Percentiles rank a stretch among this genome's conserved stretches.
These are phyloP conservation scores for Eupithecia exiguata DNA, from an alignment of 2,888 invertebrate species.

Conservation along the genomic window DNA sequence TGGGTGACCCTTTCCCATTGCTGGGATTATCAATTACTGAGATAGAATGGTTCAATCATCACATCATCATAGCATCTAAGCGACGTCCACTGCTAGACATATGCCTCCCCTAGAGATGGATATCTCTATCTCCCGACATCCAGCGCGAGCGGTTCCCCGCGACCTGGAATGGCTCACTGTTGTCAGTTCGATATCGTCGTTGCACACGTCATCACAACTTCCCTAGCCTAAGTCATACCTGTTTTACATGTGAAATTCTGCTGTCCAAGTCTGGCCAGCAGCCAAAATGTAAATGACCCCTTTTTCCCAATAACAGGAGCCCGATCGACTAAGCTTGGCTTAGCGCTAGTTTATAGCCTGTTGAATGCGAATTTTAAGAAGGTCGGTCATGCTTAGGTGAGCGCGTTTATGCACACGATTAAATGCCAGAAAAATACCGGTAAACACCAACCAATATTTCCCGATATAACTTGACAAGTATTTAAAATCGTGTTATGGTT, in stretches of 20 bases:
- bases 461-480: background rate
- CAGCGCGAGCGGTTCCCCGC: no score
- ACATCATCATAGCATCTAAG: no score
- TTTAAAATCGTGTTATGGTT: background rate
- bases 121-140: no score
- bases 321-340: slow-evolving; percentile 27
- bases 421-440: background rate
- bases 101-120: no score
- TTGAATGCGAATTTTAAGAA: slow-evolving; percentile 29
- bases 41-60: background rate
- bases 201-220: background rate
- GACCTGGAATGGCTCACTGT: background rate
- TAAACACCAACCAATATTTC: background rate
- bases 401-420: background rate
- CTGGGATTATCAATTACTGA: background rate
- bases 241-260: background rate
- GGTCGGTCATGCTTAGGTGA: slow-evolving; percentile 1
- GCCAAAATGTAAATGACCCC: slow-evolving; percentile 57
- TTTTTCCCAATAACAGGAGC: slow-evolving; percentile 46
- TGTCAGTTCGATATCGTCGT: background rate
- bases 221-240: background rate
- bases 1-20: background rate
- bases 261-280: slow-evolving; percentile 15
- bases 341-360: slow-evolving; percentile 31
- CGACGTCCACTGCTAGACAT: no score